phyloP scores from a whole-genome alignment of 2,113 vertebrate genomes.

The Sander lucioperca region DNA sequence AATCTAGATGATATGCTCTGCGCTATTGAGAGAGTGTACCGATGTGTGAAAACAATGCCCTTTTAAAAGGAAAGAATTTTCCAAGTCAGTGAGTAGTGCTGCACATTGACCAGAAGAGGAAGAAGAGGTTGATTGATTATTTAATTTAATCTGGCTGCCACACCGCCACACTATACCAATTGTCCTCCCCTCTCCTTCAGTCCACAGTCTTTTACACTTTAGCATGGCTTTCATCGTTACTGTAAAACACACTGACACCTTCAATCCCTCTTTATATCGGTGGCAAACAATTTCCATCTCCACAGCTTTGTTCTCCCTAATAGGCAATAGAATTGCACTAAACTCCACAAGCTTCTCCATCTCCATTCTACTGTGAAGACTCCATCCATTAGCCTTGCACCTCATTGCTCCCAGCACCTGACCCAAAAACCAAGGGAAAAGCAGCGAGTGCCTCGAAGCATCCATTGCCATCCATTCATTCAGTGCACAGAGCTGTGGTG shows the following conservation, averaged over 20 bases:
- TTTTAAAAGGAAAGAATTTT: slow-evolving; percentile 61
- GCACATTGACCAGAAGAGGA: slow-evolving; percentile 63
- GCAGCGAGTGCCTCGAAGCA: slow-evolving; percentile 36
- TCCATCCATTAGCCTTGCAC: slow-evolving; percentile 79
- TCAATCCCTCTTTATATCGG: slow-evolving; percentile 64
- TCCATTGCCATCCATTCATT: slow-evolving; percentile 49
- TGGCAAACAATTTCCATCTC: slow-evolving; percentile 69
- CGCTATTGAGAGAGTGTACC: slow-evolving; percentile 32
- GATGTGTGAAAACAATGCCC: slow-evolving; percentile 57
- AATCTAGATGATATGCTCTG: slow-evolving; percentile 18
- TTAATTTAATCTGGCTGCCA: slow-evolving; percentile 69
- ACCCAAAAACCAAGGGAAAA: slow-evolving; percentile 73
- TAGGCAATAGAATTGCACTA: slow-evolving; percentile 59
- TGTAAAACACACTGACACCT: slow-evolving; percentile 58
- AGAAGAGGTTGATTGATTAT: slow-evolving; percentile 71
- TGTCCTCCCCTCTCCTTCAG: slow-evolving; percentile 46
- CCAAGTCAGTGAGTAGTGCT: slow-evolving; percentile 52
- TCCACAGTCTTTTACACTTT: slow-evolving; percentile 44
- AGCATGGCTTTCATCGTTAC: slow-evolving; percentile 56
- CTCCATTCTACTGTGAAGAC: slow-evolving; percentile 77
- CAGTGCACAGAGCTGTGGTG: slow-evolving; percentile 25
- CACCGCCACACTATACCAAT: slow-evolving; percentile 57
- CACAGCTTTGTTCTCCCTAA: slow-evolving; percentile 70
- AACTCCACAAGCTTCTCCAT: slow-evolving; percentile 70
- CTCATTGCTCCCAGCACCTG: slow-evolving; percentile 70